phyloP scores from a whole-genome alignment of 64 coral and sea anemone genomes.

The Montipora foliosa region DNA sequence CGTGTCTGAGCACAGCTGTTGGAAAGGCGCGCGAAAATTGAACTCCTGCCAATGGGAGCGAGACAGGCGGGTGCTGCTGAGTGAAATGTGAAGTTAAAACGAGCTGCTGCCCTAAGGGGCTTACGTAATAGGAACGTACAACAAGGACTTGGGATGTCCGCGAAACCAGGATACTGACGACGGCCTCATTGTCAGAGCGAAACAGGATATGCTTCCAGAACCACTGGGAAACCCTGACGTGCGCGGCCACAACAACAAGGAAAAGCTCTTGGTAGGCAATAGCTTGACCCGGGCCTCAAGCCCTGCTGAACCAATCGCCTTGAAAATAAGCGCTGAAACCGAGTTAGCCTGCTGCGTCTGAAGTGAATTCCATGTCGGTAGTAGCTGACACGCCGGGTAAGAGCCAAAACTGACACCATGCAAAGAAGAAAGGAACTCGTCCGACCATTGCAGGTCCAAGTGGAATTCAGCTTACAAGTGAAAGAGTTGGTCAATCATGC shows the following conservation, averaged over 20 bases:
- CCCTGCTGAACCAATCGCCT: neutral
- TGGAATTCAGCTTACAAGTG: constrained; percentile 14
- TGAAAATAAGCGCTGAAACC: neutral
- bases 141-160: neutral
- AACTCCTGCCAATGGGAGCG: constrained; percentile 35
- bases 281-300: neutral
- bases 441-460: constrained; percentile 48
- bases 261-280: constrained; percentile 31
- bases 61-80: constrained; percentile 18
- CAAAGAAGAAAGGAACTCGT: constrained; percentile 12
- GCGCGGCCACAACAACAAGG: constrained; percentile 12
- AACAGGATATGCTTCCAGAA: constrained; percentile 22
- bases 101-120: neutral
- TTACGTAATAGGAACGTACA: constrained; percentile 4
- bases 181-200: constrained; percentile 15
- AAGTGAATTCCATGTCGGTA: constrained; percentile 17
- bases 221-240: constrained; percentile 7
- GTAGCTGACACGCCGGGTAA: neutral
- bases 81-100: constrained; percentile 28
- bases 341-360: constrained; percentile 16
- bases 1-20: neutral
- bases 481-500: constrained; percentile 53
- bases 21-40: neutral
- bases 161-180: neutral
- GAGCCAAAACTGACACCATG: constrained; percentile 36